A percentile compares a stretch with the other conserved stretches of the same genome.
Evolutionary conservation across 2,797 vertebrate species (phyloP).

Genomic region (Hypotaenidia okinawae): DNA sequence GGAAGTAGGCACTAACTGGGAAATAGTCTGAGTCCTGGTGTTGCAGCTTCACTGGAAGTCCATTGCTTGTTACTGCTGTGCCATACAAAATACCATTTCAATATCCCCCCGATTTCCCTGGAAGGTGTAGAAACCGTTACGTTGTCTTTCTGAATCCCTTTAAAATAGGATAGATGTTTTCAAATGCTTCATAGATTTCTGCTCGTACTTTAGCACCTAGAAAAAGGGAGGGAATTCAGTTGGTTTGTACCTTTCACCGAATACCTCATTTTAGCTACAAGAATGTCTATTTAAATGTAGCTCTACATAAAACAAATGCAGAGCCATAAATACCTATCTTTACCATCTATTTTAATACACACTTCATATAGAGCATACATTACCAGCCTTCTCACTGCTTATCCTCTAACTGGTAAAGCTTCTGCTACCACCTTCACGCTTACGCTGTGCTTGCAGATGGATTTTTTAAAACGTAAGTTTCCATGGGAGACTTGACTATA

Average conservation of each 20-base stretch:
- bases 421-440: background rate
- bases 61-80: slow-evolving; percentile 56
- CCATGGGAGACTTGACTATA: background rate
- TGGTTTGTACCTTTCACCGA: background rate
- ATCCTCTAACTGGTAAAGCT: background rate
- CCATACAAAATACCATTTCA: slow-evolving; percentile 50
- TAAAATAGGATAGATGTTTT: slow-evolving; percentile 99
- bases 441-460: background rate
- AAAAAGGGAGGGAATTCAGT: background rate
- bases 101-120: slow-evolving; percentile 51
- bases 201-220: slow-evolving; percentile 97
- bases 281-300: background rate
- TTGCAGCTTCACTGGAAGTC: slow-evolving; percentile 46
- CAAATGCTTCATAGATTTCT: slow-evolving; percentile 99
- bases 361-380: background rate
- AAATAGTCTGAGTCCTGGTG: slow-evolving; percentile 64
- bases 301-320: background rate
- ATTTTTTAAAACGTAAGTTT: background rate
- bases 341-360: background rate
- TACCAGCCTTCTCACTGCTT: background rate
- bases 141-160: slow-evolving; percentile 99
- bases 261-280: background rate
- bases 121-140: slow-evolving; percentile 76
- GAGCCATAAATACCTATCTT: background rate
- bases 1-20: slow-evolving; percentile 62